Conservation (phyloP, 2,888 invertebrate species). For the Entomobrya multifasciata region DNA sequence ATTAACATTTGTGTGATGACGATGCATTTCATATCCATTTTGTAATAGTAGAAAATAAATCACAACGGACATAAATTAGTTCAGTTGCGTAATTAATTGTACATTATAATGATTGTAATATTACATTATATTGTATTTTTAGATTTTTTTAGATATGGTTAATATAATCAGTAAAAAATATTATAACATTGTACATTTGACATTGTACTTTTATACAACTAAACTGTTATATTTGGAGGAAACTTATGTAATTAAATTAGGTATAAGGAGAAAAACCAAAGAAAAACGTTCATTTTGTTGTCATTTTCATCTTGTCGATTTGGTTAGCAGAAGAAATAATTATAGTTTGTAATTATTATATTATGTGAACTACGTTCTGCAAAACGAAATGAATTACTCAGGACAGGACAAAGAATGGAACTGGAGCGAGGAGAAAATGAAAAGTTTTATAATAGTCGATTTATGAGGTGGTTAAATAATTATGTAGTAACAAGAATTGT, state of each 20-base stretch:
- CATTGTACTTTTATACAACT: conserved; percentile 53
- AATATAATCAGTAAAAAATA: no score
- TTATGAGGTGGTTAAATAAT: conserved; percentile 36
- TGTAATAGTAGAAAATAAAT: conserved; percentile 16
- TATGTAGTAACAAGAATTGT: neutral
- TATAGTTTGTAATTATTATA: neutral
- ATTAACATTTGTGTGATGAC: conserved; percentile 41
- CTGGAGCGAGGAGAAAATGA: conserved; percentile 8
- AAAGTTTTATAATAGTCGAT: conserved; percentile 11
- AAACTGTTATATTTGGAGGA: neutral
- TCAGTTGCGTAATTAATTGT: conserved; percentile 37
- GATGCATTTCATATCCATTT: conserved; percentile 64
- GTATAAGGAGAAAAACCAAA: no score
- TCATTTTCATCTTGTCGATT: no score
- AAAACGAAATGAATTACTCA: conserved; percentile 36
- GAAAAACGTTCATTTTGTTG: no score
- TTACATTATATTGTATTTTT: conserved; percentile 40
- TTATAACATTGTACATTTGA: conserved; percentile 28
- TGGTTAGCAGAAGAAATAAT: no score
- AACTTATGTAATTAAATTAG: neutral
- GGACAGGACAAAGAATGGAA: conserved; percentile 41
- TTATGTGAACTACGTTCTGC: neutral
- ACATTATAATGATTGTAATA: conserved; percentile 37
- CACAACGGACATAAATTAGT: conserved; percentile 20
- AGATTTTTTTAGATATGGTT: no score